phyloP scores from a whole-genome alignment of 2,797 vertebrate species.

The Pipistrellus pipistrellus region DNA sequence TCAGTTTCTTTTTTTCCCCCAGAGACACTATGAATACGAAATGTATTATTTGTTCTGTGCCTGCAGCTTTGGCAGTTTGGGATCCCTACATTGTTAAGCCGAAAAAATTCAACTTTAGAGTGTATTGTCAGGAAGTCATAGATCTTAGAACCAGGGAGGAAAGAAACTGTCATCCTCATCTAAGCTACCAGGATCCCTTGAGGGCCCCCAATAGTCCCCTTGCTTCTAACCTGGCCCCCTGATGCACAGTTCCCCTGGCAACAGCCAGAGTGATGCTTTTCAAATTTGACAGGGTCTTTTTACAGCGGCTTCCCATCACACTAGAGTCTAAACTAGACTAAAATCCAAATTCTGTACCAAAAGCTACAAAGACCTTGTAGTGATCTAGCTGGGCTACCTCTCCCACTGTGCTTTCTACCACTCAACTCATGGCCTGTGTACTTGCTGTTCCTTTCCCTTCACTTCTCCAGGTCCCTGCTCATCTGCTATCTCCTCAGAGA shows the following conservation, averaged over 20 bases:
- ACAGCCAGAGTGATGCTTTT: slow-evolving; percentile 30
- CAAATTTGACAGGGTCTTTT: slow-evolving; percentile 22
- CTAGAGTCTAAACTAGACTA: neutral
- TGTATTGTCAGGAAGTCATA: slow-evolving; percentile 77
- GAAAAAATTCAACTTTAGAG: slow-evolving; percentile 45
- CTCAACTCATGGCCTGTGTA: neutral
- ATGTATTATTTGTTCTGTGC: slow-evolving; percentile 76
- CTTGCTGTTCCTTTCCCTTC: neutral
- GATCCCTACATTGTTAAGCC: slow-evolving; percentile 69
- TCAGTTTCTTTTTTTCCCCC: slow-evolving; percentile 36
- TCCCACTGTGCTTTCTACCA: neutral
- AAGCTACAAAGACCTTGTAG: neutral
- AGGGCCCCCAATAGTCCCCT: neutral
- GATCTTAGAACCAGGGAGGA: slow-evolving; percentile 12
- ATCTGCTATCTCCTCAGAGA: neutral
- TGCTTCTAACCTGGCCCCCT: neutral
- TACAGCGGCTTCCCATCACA: neutral
- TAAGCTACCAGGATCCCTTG: neutral
- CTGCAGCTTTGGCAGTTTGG: slow-evolving; percentile 75
- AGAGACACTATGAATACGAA: slow-evolving; percentile 70
- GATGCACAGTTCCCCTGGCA: neutral
- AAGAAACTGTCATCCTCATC: neutral
- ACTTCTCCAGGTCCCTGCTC: neutral
- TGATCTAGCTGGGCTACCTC: neutral
- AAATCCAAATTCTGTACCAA: slow-evolving; percentile 31